Evolutionary conservation across 2,797 vertebrate genomes (phyloP).

Genomic region (Streptopelia turtur): DNA sequence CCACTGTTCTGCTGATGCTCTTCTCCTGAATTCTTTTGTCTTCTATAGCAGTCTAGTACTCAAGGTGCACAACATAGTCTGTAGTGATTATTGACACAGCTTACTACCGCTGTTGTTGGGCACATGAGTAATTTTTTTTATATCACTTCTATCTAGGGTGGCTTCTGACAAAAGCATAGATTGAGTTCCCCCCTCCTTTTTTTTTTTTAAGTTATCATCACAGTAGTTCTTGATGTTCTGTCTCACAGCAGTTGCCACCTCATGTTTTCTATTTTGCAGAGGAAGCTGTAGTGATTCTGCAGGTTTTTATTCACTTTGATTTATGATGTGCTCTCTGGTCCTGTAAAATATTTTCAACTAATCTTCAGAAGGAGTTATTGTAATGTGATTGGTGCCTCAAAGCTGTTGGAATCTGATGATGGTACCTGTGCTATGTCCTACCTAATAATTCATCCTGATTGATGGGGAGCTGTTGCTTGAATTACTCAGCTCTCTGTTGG

Average conservation of each 20-base stretch:
- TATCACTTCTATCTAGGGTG: neutral
- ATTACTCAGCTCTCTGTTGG: conserved; percentile 17
- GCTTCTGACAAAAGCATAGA: neutral
- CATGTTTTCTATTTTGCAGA: neutral
- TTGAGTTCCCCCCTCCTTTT: too few species aligned
- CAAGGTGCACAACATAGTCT: neutral
- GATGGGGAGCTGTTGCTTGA: neutral
- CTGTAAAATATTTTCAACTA: conserved; percentile 32
- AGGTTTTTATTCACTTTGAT: conserved; percentile 22
- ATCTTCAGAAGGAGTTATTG: conserved; percentile 18
- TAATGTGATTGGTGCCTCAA: conserved; percentile 1
- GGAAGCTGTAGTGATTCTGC: neutral
- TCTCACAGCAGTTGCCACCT: neutral
- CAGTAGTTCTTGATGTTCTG: neutral
- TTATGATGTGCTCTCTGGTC: conserved; percentile 22
- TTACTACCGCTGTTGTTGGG: neutral
- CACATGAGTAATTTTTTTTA: neutral
- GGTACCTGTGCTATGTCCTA: neutral
- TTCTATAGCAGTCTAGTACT: neutral
- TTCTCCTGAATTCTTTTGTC: neutral
- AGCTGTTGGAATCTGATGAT: neutral
- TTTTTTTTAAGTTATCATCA: neutral
- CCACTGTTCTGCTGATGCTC: neutral
- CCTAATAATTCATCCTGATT: conserved; percentile 20
- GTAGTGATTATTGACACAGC: neutral